Percentiles rank a stretch among this genome's conserved stretches.
Evolutionary conservation across 2,113 vertebrate genomes (phyloP).

Genomic region (Speoplatyrhinus poulsoni): DNA sequence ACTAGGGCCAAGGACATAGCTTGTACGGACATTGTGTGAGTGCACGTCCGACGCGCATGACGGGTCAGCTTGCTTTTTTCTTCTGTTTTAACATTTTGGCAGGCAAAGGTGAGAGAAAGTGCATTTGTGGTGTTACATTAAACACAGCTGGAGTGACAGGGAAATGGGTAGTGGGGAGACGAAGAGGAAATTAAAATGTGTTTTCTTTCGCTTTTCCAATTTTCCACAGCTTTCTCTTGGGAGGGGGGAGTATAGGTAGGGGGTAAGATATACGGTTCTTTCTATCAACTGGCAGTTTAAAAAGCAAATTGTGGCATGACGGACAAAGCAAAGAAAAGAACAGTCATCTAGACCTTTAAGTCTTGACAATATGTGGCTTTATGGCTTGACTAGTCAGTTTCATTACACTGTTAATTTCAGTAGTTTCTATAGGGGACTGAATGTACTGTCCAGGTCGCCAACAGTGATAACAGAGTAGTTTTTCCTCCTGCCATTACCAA

Average conservation of each 20-base stretch:
- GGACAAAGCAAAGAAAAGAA: conserved; percentile 26
- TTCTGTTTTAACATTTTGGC: neutral
- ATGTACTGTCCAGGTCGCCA: conserved; percentile 36
- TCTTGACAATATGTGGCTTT: conserved; percentile 12
- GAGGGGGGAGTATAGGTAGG: too few relatives aligned
- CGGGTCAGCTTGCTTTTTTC: conserved; percentile 17
- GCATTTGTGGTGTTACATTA: conserved; percentile 14
- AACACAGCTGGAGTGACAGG: conserved; percentile 26
- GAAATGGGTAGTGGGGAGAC: conserved; percentile 15
- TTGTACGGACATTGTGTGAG: conserved; percentile 13
- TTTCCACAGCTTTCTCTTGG: neutral
- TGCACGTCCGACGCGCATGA: conserved; percentile 26
- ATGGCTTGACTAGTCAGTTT: conserved; percentile 35
- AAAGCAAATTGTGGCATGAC: conserved; percentile 28
- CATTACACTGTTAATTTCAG: conserved; percentile 48
- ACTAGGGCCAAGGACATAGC: conserved; percentile 52
- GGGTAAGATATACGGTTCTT: neutral
- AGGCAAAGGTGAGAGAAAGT: conserved; percentile 14
- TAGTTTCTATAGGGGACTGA: conserved; percentile 31
- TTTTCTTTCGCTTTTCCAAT: neutral
- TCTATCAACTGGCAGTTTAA: conserved; percentile 10
- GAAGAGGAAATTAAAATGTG: conserved; percentile 20
- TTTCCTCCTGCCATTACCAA: conserved; percentile 43
- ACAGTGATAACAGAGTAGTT: conserved; percentile 34
- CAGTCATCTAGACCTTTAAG: conserved; percentile 27